Base-by-base conservation (phyloP, 1,140 invertebrate genomes). In the Papilio machaon region DNA sequence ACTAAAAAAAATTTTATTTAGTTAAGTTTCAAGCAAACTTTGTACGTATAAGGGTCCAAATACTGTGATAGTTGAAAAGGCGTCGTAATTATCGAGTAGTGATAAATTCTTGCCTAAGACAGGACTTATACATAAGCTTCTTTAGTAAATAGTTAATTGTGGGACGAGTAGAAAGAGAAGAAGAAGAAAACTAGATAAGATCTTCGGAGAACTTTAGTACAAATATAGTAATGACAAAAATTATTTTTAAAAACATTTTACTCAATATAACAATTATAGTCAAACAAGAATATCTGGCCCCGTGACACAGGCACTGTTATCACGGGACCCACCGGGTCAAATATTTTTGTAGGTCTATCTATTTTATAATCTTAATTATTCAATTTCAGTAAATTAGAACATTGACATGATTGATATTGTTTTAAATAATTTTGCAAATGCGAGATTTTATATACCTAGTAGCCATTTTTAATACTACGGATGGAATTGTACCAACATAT, bases 1-100 rank as follows among this genome's bases (percentile, higher is more conserved):
- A 76, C 30, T 35, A 17, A 35, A 54, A 75, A 74, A 76, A 23
- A 10, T 54, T 30, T 35, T 49, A 9, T 19, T 76, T 47, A 76
- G 19, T 19, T 47, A 49, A 77, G 52, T 23, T 77, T 60, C 0
- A 38, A 30, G 35, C 35, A 78, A 60, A 78, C 60, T 15, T 60
- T 60, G 23, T 60, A 58, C 15, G 38, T 60, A 60, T 60, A 78
- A 52, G 80, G 74, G 84, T 83, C 82, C 82, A 85, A 83, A 67
- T 73, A 82, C 85, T 86, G 85, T 86, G 85, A 86, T 83, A 86
- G 38, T 81, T 75, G 75, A 79, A 81, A 78, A 60, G 76, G 54
- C 54, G 75, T 30, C 23, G 64, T 70, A 70, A 52, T 52, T 49
- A 52, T 76, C 47, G 19, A 76, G 52, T 78, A 78, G 76, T 78